These are phyloP conservation scores for Rotaria socialis DNA, from an alignment of 2,888 invertebrate species.

Conservation along the genomic window DNA sequence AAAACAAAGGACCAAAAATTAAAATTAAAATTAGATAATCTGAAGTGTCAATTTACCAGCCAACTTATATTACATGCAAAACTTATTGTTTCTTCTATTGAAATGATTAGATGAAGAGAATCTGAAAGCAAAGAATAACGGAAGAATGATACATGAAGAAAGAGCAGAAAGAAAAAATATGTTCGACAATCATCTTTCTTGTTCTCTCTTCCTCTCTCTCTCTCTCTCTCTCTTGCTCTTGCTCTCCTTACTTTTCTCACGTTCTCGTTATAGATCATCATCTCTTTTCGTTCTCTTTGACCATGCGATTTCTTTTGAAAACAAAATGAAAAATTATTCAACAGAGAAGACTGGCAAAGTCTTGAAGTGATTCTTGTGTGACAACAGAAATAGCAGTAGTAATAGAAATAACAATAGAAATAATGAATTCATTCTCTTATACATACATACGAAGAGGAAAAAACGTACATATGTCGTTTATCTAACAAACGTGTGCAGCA, in stretches of 20 bases:
- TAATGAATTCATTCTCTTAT: not conserved
- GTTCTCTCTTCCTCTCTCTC: not conserved
- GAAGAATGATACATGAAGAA: constrained; percentile 8
- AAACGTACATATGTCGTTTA: not conserved
- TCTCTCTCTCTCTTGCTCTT: not conserved
- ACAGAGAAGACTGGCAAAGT: not conserved
- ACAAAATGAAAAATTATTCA: not conserved
- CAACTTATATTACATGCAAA: constrained; percentile 5
- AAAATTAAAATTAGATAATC: not conserved
- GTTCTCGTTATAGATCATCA: not conserved
- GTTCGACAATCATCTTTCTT: not conserved
- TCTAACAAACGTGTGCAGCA: not conserved
- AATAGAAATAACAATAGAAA: not conserved
- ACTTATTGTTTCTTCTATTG: constrained; percentile 14
- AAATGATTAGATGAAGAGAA: constrained; percentile 10
- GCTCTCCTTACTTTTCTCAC: not conserved
- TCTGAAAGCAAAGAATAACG: not conserved
- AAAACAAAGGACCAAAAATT: not conserved
- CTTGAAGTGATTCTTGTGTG: not conserved
- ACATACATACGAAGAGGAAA: not conserved
- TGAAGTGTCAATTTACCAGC: not conserved
- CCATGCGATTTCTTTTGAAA: not conserved
- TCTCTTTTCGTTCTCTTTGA: not conserved
- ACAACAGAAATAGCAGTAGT: not conserved
- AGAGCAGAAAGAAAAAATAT: not conserved